Conservation (phyloP, 2,888 invertebrate genomes). For the Leptinotarsa tumamoca region DNA sequence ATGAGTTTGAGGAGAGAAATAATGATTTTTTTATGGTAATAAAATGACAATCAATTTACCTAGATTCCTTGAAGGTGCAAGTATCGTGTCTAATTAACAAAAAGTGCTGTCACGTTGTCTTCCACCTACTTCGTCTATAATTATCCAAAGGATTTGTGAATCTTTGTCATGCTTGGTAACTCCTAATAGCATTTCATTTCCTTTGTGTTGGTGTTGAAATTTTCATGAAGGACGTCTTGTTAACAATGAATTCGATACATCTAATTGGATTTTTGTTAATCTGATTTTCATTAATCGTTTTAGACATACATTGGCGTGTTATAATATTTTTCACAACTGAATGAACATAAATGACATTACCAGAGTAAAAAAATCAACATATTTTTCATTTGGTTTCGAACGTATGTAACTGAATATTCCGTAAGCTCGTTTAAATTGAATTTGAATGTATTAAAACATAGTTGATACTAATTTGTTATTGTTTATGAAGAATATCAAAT, state of each 20-base stretch:
- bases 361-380: too few relatives aligned
- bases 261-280: background rate
- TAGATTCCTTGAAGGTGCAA: constrained; percentile 5
- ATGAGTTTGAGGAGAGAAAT: too few relatives aligned
- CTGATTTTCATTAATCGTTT: background rate
- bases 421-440: too few relatives aligned
- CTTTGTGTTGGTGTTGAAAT: constrained; percentile 27
- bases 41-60: background rate
- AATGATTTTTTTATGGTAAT: background rate
- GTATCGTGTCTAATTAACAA: constrained; percentile 5
- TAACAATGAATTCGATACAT: background rate
- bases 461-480: too few relatives aligned
- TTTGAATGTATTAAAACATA: too few relatives aligned
- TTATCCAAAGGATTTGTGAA: constrained; percentile 22
- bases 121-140: constrained; percentile 28
- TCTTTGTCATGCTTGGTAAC: constrained; percentile 25
- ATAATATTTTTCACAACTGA: background rate
- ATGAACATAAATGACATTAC: too few relatives aligned
- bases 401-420: too few relatives aligned
- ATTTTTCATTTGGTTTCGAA: too few relatives aligned
- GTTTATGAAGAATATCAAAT: too few relatives aligned
- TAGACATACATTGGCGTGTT: background rate
- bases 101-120: constrained; percentile 7
- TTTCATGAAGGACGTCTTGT: constrained; percentile 29
- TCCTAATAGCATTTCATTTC: constrained; percentile 18